Conservation (phyloP, 2,797 vertebrate species). For the Otolemur crassicaudatus region DNA sequence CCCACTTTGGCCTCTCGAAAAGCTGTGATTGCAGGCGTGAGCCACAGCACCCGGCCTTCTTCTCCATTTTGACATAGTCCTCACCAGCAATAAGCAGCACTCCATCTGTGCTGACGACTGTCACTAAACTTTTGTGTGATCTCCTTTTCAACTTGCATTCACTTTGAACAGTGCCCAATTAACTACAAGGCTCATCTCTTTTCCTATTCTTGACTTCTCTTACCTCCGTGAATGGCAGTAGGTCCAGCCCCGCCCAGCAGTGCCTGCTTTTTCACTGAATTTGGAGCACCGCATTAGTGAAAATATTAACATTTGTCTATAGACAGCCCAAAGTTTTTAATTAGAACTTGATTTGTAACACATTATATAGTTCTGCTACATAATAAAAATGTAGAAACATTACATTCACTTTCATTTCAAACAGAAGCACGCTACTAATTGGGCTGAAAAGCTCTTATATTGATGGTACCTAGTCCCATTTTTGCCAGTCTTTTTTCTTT, state of each 20-base stretch:
- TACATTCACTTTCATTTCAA: constrained; percentile 41
- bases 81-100: background rate
- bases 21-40: background rate
- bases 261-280: background rate
- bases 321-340: constrained; percentile 1
- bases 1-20: background rate
- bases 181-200: background rate
- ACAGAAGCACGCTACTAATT: background rate
- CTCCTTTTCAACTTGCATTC: background rate
- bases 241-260: background rate
- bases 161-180: background rate
- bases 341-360: constrained; percentile 3
- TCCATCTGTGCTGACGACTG: background rate
- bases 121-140: background rate
- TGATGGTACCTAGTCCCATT: background rate
- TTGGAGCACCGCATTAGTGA: constrained; percentile 6
- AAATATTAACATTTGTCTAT: background rate
- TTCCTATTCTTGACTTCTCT: background rate
- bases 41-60: background rate
- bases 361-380: background rate
- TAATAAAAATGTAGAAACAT: background rate
- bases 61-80: background rate
- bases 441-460: background rate
- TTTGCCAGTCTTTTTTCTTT: background rate
- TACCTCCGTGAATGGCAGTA: background rate